phyloP scores from a whole-genome alignment of 2,888 invertebrate genomes.

The Rhingia rostrata region DNA sequence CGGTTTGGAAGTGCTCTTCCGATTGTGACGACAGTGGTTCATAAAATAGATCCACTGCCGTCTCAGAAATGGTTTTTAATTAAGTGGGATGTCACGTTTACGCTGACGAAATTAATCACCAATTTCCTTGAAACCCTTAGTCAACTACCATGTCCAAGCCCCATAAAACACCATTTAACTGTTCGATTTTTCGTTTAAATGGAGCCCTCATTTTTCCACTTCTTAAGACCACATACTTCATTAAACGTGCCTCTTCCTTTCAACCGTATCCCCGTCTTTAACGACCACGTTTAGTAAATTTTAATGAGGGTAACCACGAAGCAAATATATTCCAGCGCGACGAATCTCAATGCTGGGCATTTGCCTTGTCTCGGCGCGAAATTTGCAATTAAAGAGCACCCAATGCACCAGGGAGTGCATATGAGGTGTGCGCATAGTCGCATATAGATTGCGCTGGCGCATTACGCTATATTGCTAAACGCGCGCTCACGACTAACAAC shows the following conservation, averaged over 20 bases:
- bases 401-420: conserved; percentile 23
- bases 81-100: too few species aligned
- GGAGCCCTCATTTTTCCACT: not conserved
- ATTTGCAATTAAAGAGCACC: conserved; percentile 48
- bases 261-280: conserved; percentile 5
- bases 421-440: conserved; percentile 20
- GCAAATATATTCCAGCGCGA: conserved; percentile 22
- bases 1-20: not conserved
- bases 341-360: conserved; percentile 44
- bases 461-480: conserved; percentile 13
- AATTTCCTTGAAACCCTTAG: too few species aligned
- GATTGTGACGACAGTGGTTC: not conserved
- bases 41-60: not conserved
- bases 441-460: conserved; percentile 17
- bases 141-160: too few species aligned
- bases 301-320: conserved; percentile 67
- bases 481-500: conserved; percentile 56
- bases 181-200: too few species aligned
- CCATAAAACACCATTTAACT: too few species aligned
- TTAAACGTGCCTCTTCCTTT: not conserved
- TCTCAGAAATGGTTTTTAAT: too few species aligned
- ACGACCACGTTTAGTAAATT: conserved; percentile 63
- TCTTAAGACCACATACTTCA: not conserved
- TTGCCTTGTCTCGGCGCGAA: conserved; percentile 19
- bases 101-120: too few species aligned